Base-by-base conservation (phyloP, 2,113 vertebrate genomes). In the Microcebus ravelobensis region DNA sequence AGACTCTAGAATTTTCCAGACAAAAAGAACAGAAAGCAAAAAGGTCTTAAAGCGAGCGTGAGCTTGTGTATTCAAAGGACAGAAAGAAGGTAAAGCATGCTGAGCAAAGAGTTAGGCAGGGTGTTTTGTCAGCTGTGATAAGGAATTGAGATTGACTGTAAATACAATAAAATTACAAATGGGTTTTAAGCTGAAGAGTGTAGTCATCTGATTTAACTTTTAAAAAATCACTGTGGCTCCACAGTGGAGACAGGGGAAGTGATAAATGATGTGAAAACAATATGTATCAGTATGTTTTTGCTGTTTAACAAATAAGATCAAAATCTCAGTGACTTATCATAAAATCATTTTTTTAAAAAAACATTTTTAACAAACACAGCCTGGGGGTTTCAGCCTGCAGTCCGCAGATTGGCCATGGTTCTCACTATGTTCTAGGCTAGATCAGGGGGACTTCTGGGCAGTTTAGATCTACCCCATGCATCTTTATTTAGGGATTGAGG, bases 121-220 rank as follows among this genome's bases (percentile, higher is more conserved):
- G 8, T 82, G 25, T 57, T 94, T 94, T 90, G 25, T 39, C 27
- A 81, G 36, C 34, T 68, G 63, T 8, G 52, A 63, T 25, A 87
- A 73, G 61, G 31, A 90, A 90, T 1, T 73, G 63, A 86, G 61
- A 67, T 55, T 85, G 83, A 82, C 71, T 93, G 91, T n/a, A 93
- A 89, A 86, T 73, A 48, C 67, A 61, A 89, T 68, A 80, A 86
- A 97, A 76, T 83, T 48, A 86, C 52, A 71, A 82, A n/a, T 79
- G 27, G 55, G 25, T 36, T 76, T 94, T 73, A 79, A 79, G 27
- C 34, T 67, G 50, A 55, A 14, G 61, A 52, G 34, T 34, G 20
- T 18, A 14, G 23, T 45, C 27, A 83, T 70, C n/a, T 90, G 23
- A 94, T 84, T 90, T 87, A 20, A 48, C 48, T 83, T 95, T 94